Conservation (phyloP, 2,888 invertebrate genomes). For the Ashinkailepas kermadecensis region DNA sequence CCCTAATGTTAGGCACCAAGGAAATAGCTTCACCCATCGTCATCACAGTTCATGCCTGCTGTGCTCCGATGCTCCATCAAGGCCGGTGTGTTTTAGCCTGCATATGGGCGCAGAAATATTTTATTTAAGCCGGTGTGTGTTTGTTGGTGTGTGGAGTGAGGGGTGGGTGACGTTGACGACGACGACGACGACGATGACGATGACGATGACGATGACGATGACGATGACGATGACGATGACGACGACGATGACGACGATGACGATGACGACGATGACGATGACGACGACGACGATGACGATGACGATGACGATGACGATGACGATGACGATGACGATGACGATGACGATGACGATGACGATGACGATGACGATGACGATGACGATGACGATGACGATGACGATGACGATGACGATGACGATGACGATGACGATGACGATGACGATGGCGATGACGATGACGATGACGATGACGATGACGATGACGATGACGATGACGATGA, state of each 20-base stretch:
- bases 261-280: background rate
- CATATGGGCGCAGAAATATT: no score
- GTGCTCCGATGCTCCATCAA: no score
- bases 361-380: slow-evolving; percentile 3
- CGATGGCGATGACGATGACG: background rate
- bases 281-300: background rate
- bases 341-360: background rate
- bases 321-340: background rate
- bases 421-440: background rate
- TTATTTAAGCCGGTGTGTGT: no score
- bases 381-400: background rate
- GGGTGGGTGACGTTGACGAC: no score
- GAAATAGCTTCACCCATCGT: no score
- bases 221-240: no score
- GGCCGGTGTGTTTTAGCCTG: no score
- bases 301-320: background rate
- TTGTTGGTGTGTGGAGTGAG: no score
- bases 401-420: background rate
- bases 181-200: no score
- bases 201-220: no score
- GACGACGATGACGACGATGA: background rate
- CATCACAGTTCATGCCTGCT: no score
- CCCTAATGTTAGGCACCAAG: no score
- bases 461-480: background rate
- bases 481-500: background rate